These are phyloP conservation scores for Deroptyus accipitrinus DNA, from an alignment of 2,113 vertebrate genomes.

Conservation along the genomic window DNA sequence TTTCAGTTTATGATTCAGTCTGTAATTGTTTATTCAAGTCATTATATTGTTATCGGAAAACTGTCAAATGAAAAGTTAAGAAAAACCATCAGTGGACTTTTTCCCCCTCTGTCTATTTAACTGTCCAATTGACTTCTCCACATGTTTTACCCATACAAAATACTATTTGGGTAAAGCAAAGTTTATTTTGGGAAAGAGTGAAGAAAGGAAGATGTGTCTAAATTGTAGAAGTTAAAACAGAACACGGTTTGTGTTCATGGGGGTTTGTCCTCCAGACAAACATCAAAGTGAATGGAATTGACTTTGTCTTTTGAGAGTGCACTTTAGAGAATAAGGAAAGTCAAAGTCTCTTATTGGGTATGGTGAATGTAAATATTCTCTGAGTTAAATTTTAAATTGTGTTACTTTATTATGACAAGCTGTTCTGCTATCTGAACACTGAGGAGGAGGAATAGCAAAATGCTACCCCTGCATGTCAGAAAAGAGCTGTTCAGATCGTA, in stretches of 20 bases:
- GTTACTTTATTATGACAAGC: not conserved
- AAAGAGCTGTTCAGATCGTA: not conserved
- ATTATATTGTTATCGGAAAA: constrained; percentile 21
- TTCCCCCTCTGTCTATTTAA: not conserved
- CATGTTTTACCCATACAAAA: not conserved
- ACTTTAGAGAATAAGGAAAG: not conserved
- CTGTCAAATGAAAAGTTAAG: not conserved
- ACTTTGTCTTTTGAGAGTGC: not conserved
- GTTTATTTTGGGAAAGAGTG: not conserved
- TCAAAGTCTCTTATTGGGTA: not conserved
- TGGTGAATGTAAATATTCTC: not conserved
- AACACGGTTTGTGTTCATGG: not conserved
- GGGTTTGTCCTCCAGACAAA: not conserved
- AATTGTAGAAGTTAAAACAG: not conserved
- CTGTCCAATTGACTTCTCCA: not conserved
- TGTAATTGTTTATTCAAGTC: constrained; percentile 37
- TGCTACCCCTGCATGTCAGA: not conserved
- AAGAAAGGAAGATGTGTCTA: not conserved
- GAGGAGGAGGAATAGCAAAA: not conserved
- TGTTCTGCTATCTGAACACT: not conserved
- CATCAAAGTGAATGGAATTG: not conserved
- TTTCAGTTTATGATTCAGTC: constrained; percentile 22
- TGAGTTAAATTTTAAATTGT: not conserved
- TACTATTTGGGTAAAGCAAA: not conserved
- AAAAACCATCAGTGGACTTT: not conserved